A percentile compares a stretch with the other conserved stretches of the same genome.
Conservation (phyloP, 2,113 vertebrate species). For the Siphamia tubifer region DNA sequence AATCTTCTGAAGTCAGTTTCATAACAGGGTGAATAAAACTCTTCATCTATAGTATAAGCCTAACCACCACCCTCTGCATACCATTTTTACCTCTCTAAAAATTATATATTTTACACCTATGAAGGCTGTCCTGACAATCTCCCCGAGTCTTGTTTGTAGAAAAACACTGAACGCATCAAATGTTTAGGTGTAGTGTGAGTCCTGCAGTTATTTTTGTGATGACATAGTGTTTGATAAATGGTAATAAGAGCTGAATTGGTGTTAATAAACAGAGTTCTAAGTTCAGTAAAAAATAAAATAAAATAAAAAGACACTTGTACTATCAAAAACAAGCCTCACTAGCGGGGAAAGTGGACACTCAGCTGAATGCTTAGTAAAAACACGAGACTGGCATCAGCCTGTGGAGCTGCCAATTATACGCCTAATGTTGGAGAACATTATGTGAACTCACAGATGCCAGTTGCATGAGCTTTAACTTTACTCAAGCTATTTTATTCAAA, state of each 20-base stretch:
- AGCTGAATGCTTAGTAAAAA: constrained; percentile 2
- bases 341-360: background rate
- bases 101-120: too few relatives aligned
- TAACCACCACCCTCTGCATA: too few relatives aligned
- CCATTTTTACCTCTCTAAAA: too few relatives aligned
- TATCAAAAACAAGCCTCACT: background rate
- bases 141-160: too few relatives aligned
- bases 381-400: background rate
- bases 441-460: constrained; percentile 40
- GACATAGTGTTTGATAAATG: background rate
- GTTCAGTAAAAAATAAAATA: background rate
- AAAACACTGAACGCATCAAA: background rate
- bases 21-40: too few relatives aligned
- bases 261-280: background rate
- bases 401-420: constrained; percentile 8
- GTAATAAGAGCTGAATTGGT: too few relatives aligned
- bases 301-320: background rate
- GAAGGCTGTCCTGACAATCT: background rate
- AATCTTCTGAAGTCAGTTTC: too few relatives aligned
- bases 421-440: constrained; percentile 22
- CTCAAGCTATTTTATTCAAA: constrained; percentile 7
- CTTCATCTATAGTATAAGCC: too few relatives aligned
- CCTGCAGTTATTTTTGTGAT: background rate
- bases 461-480: constrained; percentile 10
- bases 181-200: background rate